phyloP scores from a whole-genome alignment of 2,888 invertebrate species.

The Drosophila bunnanda region DNA sequence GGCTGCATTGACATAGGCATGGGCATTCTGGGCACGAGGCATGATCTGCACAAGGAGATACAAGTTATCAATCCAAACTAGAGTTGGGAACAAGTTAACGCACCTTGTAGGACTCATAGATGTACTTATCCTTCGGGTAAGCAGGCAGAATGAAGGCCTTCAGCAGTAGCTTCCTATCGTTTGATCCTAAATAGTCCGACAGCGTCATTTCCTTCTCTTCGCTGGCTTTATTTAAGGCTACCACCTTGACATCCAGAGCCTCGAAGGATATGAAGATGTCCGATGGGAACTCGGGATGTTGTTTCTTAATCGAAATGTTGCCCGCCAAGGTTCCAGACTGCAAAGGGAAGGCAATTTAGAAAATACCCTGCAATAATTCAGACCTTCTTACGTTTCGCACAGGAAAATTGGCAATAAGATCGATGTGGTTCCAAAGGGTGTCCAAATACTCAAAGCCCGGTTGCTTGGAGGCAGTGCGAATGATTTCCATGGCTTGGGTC shows the following conservation, averaged over 20 bases:
- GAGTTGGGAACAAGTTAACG: neutral
- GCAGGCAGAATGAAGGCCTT: constrained; percentile 87
- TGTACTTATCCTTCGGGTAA: constrained; percentile 85
- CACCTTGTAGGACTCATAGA: constrained; percentile 89
- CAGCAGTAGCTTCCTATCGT: constrained; percentile 87
- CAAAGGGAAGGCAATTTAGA: neutral
- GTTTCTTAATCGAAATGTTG: constrained; percentile 89
- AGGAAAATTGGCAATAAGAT: constrained; percentile 88
- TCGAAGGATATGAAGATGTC: constrained; percentile 87
- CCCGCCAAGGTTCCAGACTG: constrained; percentile 89
- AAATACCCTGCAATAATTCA: too few relatives aligned
- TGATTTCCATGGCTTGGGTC: constrained; percentile 85
- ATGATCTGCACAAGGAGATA: constrained; percentile 86
- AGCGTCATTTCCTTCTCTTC: constrained; percentile 86
- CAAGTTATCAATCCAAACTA: too few relatives aligned
- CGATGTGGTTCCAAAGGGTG: constrained; percentile 86
- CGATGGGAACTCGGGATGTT: constrained; percentile 89
- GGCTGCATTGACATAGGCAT: constrained; percentile 91
- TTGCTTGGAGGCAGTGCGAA: constrained; percentile 75
- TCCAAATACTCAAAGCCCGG: constrained; percentile 86
- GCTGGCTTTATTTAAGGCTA: constrained; percentile 57
- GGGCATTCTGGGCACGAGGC: constrained; percentile 91
- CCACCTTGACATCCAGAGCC: constrained; percentile 74
- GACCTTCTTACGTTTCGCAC: constrained; percentile 87
- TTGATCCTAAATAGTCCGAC: constrained; percentile 87